Conservation (phyloP, 2,888 invertebrate species). For the Aquatica leii region DNA sequence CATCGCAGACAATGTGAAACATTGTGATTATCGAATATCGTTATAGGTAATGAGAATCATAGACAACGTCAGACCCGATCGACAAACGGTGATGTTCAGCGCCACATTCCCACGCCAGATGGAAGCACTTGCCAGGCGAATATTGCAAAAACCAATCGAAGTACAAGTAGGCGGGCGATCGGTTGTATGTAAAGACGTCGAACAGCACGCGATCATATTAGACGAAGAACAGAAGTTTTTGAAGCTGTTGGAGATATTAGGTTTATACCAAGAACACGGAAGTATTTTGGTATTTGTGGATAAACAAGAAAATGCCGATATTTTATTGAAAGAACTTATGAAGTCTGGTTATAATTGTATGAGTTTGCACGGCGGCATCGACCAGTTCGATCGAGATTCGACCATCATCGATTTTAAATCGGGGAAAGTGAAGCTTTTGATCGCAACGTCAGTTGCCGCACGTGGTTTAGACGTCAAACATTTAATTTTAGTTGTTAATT, state of each 20-base stretch:
- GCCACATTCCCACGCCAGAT: conserved; percentile 99
- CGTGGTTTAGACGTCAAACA: conserved; percentile 99
- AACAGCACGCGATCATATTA: conserved; percentile 91
- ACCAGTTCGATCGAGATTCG: conserved; percentile 98
- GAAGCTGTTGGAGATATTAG: conserved; percentile 96
- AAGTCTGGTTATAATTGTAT: conserved; percentile 96
- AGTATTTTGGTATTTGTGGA: conserved; percentile 97
- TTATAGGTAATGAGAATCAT: conserved; percentile 96
- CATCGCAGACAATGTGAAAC: too few species aligned
- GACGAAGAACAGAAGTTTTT: conserved; percentile 98
- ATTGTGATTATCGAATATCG: not conserved
- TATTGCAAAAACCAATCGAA: conserved; percentile 94
- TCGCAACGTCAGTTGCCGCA: conserved; percentile 98
- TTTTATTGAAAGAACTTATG: conserved; percentile 91
- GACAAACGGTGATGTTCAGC: conserved; percentile 98
- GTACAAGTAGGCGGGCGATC: conserved; percentile 97
- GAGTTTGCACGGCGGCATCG: conserved; percentile 98
- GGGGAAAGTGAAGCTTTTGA: conserved; percentile 79
- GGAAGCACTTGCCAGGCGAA: conserved; percentile 96
- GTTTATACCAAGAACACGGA: conserved; percentile 90
- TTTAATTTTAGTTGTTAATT: conserved; percentile 96
- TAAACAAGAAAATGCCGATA: conserved; percentile 97
- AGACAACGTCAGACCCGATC: conserved; percentile 94
- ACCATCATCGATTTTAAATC: conserved; percentile 98
- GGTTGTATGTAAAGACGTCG: conserved; percentile 97